These are phyloP conservation scores for Pantelozetes paolii DNA, from an alignment of 2,888 invertebrate genomes.

Conservation along the genomic window DNA sequence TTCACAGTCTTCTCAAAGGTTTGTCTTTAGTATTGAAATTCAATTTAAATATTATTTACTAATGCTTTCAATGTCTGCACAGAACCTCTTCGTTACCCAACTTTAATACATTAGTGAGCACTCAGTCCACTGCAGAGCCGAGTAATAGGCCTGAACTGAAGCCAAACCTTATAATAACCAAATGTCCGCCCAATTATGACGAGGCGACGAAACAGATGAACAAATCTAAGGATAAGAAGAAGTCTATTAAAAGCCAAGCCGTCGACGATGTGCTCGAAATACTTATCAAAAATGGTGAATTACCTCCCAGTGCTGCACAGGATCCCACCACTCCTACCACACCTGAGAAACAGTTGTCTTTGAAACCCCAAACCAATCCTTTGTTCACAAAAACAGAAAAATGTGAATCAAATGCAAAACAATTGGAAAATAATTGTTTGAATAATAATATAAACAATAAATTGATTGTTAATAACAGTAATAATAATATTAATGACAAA, in stretches of 20 bases:
- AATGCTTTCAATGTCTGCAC: slow-evolving; percentile 10
- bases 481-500: not conserved
- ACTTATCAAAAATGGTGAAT: slow-evolving; percentile 84
- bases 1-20: slow-evolving; percentile 30
- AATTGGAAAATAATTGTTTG: slow-evolving; percentile 51
- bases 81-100: slow-evolving; percentile 61
- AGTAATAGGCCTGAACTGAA: slow-evolving; percentile 37
- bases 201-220: slow-evolving; percentile 64
- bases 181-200: slow-evolving; percentile 66
- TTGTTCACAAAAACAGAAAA: slow-evolving; percentile 49
- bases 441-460: slow-evolving; percentile 48
- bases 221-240: slow-evolving; percentile 47
- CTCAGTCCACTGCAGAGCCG: slow-evolving; percentile 49
- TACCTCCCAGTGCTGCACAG: slow-evolving; percentile 80
- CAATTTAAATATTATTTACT: not conserved
- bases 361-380: slow-evolving; percentile 4
- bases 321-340: slow-evolving; percentile 62
- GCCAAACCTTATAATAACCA: slow-evolving; percentile 50
- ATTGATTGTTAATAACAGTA: not conserved
- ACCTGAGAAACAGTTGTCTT: slow-evolving; percentile 49
- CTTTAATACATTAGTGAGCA: slow-evolving; percentile 52
- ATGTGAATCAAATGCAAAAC: slow-evolving; percentile 49
- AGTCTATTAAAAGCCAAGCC: slow-evolving; percentile 65
- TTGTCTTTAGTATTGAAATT: not conserved
- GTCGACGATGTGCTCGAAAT: slow-evolving; percentile 91